Conservation (phyloP, 2,888 invertebrate genomes). For the Tetrapedia diversipes region DNA sequence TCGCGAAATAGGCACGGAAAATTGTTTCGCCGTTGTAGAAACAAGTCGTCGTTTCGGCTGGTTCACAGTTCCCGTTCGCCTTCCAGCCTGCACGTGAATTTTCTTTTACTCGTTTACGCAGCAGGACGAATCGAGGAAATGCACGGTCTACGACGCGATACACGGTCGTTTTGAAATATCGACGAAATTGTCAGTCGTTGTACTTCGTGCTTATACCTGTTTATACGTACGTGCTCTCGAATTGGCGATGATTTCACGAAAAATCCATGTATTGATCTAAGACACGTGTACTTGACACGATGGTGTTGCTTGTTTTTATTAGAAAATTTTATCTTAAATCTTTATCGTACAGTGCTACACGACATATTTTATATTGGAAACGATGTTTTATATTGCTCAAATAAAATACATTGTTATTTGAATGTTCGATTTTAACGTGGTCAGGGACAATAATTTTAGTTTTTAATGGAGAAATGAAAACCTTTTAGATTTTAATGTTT, state of each 20-base stretch:
- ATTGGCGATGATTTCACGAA: constrained; percentile 35
- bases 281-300: not conserved
- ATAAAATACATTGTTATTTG: too few relatives aligned
- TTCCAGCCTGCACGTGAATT: constrained; percentile 23
- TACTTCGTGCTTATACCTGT: not conserved
- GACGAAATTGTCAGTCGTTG: constrained; percentile 14
- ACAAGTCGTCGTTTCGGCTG: constrained; percentile 2
- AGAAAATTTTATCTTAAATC: constrained; percentile 23
- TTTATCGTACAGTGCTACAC: too few relatives aligned
- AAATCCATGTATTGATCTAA: constrained; percentile 41
- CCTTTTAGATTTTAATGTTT: too few relatives aligned
- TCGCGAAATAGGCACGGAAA: not conserved
- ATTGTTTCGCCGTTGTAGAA: constrained; percentile 36
- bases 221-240: constrained; percentile 1
- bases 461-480: too few relatives aligned
- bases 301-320: not conserved
- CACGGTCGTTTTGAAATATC: constrained; percentile 47
- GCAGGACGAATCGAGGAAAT: constrained; percentile 33
- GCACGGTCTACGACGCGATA: constrained; percentile 15
- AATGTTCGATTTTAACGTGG: too few relatives aligned
- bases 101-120: constrained; percentile 42
- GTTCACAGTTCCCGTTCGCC: constrained; percentile 1
- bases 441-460: too few relatives aligned
- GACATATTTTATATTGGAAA: too few relatives aligned
- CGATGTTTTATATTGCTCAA: too few relatives aligned